phyloP scores from a whole-genome alignment of 2,113 vertebrate genomes.

The Platysteira castanea region DNA sequence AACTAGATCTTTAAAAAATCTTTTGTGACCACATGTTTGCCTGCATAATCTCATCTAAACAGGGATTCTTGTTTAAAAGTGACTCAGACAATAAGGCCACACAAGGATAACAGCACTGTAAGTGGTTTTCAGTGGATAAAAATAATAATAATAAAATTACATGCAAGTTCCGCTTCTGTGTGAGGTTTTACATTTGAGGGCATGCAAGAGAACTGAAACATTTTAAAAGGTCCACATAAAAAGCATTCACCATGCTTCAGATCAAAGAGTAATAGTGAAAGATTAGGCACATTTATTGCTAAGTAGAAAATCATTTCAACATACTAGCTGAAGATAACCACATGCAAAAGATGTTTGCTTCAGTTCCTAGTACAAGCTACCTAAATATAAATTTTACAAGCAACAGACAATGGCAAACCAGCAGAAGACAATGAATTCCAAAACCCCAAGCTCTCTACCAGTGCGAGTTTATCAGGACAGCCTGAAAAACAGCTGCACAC shows the following conservation, averaged over 20 bases:
- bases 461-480: not conserved
- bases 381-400: not conserved
- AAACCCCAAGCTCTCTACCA: not conserved
- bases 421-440: not conserved
- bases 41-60: constrained; percentile 2
- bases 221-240: not conserved
- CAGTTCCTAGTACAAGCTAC: not conserved
- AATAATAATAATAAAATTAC: not conserved
- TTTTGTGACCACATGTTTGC: not conserved
- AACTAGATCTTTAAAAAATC: not conserved
- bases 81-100: not conserved
- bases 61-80: constrained; percentile 3
- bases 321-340: not conserved
- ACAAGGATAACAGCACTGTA: not conserved
- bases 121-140: not conserved
- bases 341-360: not conserved
- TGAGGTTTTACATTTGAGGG: not conserved
- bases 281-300: not conserved
- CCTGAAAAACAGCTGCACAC: not conserved
- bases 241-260: not conserved
- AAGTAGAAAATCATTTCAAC: constrained; percentile 2
- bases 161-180: not conserved
- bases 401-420: not conserved
- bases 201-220: not conserved
- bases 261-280: not conserved